Evolutionary conservation across 2,888 invertebrate genomes (phyloP).

Genomic region (Agonopterix arenella): DNA sequence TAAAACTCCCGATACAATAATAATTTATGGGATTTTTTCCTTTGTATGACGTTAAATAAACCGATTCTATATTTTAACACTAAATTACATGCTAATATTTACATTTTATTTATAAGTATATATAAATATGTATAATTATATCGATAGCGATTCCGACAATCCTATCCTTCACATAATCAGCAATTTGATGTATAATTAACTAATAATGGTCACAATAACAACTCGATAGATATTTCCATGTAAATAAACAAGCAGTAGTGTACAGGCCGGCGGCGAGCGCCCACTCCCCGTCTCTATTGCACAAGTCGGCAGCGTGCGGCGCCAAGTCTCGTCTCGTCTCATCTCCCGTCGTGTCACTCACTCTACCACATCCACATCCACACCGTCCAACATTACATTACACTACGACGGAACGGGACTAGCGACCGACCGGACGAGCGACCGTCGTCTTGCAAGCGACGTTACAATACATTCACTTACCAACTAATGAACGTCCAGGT

Average conservation of each 20-base stretch:
- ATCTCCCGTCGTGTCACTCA: slow-evolving; percentile 10
- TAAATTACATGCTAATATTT: slow-evolving; percentile 74
- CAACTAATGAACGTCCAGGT: no score
- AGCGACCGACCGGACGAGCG: slow-evolving; percentile 22
- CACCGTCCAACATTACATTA: slow-evolving; percentile 28
- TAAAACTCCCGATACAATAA: slow-evolving; percentile 72
- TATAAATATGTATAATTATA: slow-evolving; percentile 77
- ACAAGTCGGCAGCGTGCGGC: slow-evolving; percentile 49
- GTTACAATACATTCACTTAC: slow-evolving; percentile 19
- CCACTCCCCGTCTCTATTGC: slow-evolving; percentile 61
- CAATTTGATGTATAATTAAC: slow-evolving; percentile 74
- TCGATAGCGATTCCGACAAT: slow-evolving; percentile 68
- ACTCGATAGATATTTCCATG: slow-evolving; percentile 73
- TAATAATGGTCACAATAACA: slow-evolving; percentile 76
- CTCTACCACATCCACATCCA: background rate
- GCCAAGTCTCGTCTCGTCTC: slow-evolving; percentile 37
- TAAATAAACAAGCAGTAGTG: slow-evolving; percentile 74
- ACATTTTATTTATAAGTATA: slow-evolving; percentile 75
- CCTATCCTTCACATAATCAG: slow-evolving; percentile 68
- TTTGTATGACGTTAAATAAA: slow-evolving; percentile 75
- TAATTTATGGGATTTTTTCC: slow-evolving; percentile 74
- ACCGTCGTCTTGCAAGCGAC: slow-evolving; percentile 46
- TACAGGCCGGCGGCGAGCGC: slow-evolving; percentile 37
- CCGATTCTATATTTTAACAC: slow-evolving; percentile 75
- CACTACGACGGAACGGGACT: slow-evolving; percentile 12